Percentiles rank a stretch among this genome's conserved stretches.
phyloP scores from a whole-genome alignment of 2,888 invertebrate genomes.

The Tetragonisca angustula region DNA sequence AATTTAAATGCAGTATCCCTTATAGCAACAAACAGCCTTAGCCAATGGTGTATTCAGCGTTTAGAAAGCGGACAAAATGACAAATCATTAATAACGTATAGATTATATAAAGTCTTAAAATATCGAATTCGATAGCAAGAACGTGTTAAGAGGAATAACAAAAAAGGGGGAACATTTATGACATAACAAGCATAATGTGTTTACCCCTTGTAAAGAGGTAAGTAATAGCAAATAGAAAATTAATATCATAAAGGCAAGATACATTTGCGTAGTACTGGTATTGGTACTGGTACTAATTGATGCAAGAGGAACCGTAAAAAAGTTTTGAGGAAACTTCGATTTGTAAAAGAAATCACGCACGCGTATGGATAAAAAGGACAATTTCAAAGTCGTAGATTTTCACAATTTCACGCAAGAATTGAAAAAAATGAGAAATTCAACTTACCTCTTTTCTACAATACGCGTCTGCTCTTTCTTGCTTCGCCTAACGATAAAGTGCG shows the following conservation, averaged over 20 bases:
- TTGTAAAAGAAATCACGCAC: background rate
- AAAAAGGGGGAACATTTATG: slow-evolving; percentile 7
- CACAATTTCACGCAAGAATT: too few species aligned
- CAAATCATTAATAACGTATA: slow-evolving; percentile 45
- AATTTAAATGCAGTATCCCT: slow-evolving; percentile 72
- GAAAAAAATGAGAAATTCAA: too few species aligned
- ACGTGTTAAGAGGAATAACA: slow-evolving; percentile 22
- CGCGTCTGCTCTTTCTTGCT: too few species aligned
- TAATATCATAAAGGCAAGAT: slow-evolving; percentile 60
- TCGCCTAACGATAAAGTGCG: too few species aligned
- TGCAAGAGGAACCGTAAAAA: background rate
- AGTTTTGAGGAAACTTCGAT: background rate
- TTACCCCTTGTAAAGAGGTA: slow-evolving; percentile 7
- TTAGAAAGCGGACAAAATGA: slow-evolving; percentile 65
- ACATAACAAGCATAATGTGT: background rate
- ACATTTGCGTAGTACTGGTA: slow-evolving; percentile 23
- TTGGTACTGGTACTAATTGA: too few species aligned
- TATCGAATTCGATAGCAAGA: slow-evolving; percentile 48
- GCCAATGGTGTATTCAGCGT: slow-evolving; percentile 62
- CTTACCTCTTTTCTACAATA: too few species aligned
- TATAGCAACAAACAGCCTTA: slow-evolving; percentile 73
- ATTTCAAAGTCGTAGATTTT: too few species aligned
- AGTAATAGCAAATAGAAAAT: slow-evolving; percentile 51
- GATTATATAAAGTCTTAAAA: slow-evolving; percentile 56
- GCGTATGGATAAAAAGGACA: too few species aligned